Percentiles rank a stretch among this genome's conserved stretches.
phyloP scores from a whole-genome alignment of 1,140 invertebrate genomes.

The Glomeris maerens region DNA sequence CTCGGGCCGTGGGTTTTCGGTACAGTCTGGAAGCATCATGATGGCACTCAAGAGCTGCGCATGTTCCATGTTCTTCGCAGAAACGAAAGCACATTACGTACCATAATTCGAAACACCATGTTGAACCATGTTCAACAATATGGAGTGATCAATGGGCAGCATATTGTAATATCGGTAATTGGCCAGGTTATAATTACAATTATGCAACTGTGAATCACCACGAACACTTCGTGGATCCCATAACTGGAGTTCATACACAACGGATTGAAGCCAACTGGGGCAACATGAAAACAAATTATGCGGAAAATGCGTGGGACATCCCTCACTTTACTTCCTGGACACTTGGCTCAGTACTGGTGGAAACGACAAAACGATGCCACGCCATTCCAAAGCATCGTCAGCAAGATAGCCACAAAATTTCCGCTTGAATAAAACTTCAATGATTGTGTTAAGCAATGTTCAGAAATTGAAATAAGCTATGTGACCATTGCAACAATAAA shows the following conservation, averaged over 20 bases:
- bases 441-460: too few species aligned
- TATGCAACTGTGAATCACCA: not conserved
- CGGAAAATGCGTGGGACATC: slow-evolving; percentile 4
- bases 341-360: not conserved
- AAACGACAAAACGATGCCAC: too few species aligned
- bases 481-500: too few species aligned
- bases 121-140: not conserved
- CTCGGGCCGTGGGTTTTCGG: not conserved
- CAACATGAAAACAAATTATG: slow-evolving; percentile 2
- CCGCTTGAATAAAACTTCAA: too few species aligned
- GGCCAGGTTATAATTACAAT: not conserved
- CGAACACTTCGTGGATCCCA: not conserved
- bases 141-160: too few species aligned
- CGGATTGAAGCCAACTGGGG: not conserved
- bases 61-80: not conserved
- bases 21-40: not conserved
- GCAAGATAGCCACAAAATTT: too few species aligned
- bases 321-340: not conserved
- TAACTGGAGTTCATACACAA: not conserved
- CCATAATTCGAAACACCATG: not conserved
- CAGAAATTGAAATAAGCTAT: too few species aligned
- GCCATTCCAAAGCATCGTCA: too few species aligned
- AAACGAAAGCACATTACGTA: not conserved
- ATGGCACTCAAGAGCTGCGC: not conserved
- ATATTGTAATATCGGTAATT: not conserved